These are phyloP conservation scores for Steatocranus sp. DNA, from an alignment of 2,797 vertebrate species.

Conservation along the genomic window DNA sequence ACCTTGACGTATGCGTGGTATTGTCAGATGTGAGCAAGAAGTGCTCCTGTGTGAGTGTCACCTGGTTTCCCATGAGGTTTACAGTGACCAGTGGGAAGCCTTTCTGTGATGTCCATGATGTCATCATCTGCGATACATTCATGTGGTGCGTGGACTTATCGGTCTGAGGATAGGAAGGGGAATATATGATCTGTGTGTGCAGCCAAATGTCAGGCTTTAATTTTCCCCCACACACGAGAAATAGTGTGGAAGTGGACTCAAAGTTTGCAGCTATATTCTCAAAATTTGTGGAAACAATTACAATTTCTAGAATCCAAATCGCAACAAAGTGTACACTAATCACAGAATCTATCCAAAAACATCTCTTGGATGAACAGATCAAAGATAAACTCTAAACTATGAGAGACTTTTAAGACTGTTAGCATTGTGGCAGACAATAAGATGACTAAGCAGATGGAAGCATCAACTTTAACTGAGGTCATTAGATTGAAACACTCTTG, in stretches of 20 bases:
- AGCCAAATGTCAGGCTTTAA: background rate
- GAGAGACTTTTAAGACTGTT: background rate
- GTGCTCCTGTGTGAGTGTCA: conserved; percentile 85
- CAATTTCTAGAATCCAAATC: background rate
- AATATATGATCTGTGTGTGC: background rate
- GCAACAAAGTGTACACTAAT: background rate
- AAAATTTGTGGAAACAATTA: background rate
- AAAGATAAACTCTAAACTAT: background rate
- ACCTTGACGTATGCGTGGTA: conserved; percentile 75
- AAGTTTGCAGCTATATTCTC: background rate
- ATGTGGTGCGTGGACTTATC: conserved; percentile 73
- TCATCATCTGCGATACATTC: conserved; percentile 89
- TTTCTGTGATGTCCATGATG: conserved; percentile 89
- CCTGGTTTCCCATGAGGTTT: conserved; percentile 70
- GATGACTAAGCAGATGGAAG: background rate
- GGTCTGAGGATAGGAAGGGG: background rate
- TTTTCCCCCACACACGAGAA: background rate
- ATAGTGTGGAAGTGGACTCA: background rate
- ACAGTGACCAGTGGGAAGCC: conserved; percentile 93
- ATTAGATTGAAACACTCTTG: background rate
- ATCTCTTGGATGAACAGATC: background rate
- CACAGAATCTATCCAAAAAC: background rate
- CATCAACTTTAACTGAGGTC: background rate
- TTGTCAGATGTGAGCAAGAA: conserved; percentile 77
- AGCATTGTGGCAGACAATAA: background rate